These are phyloP conservation scores for Raja brachyura DNA, from an alignment of 2,113 vertebrate genomes.

Conservation along the genomic window DNA sequence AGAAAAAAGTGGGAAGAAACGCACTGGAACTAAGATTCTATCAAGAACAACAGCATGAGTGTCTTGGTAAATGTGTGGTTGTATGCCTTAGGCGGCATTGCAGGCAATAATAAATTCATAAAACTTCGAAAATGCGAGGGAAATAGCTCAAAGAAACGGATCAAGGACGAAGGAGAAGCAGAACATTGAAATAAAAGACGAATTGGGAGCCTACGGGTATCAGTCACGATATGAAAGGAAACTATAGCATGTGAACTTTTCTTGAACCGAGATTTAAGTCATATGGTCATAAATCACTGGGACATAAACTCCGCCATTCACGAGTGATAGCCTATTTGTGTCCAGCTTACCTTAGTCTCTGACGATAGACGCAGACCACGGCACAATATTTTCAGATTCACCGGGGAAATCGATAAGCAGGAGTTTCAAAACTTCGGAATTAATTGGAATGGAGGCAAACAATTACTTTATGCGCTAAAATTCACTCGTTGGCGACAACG, in stretches of 20 bases:
- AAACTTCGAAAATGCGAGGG: slow-evolving; percentile 1
- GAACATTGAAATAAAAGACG: slow-evolving; percentile 55
- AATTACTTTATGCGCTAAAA: slow-evolving; percentile 53
- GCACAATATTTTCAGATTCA: slow-evolving; percentile 70
- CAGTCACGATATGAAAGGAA: slow-evolving; percentile 79
- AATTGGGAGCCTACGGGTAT: slow-evolving; percentile 76
- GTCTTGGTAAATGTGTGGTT: neutral
- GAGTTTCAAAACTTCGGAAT: slow-evolving; percentile 57
- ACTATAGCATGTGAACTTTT: slow-evolving; percentile 95
- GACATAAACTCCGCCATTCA: slow-evolving; percentile 94
- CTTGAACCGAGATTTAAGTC: slow-evolving; percentile 99
- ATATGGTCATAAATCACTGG: slow-evolving; percentile 98
- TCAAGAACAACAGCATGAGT: neutral
- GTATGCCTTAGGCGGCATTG: neutral
- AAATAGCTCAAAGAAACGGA: neutral
- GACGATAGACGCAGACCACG: slow-evolving; percentile 80
- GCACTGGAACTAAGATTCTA: neutral
- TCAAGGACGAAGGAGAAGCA: slow-evolving; percentile 38
- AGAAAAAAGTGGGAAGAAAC: neutral
- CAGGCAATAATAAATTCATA: neutral
- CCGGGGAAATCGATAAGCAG: slow-evolving; percentile 67
- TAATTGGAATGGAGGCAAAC: slow-evolving; percentile 49
- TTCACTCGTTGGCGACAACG: slow-evolving; percentile 58
- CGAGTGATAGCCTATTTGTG: slow-evolving; percentile 78
- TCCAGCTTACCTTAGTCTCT: slow-evolving; percentile 97